phyloP scores from a whole-genome alignment of 2,888 invertebrate genomes.

The Amblyjoppa fuscipennis region DNA sequence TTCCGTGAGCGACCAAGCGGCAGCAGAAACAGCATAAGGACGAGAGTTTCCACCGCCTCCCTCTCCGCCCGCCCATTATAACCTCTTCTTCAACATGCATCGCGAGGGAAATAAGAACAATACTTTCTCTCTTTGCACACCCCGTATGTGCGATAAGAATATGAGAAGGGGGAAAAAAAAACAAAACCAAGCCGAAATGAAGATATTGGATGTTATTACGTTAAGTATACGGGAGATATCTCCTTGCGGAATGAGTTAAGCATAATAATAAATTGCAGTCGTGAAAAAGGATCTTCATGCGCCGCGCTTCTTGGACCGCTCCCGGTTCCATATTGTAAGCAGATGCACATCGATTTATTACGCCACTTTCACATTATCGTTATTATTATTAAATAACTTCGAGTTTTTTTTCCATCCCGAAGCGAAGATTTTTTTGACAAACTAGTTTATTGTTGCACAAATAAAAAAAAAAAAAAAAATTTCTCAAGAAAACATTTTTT shows the following conservation, averaged over 20 bases:
- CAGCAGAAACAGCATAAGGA: constrained; percentile 20
- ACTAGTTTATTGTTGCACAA: too few species aligned
- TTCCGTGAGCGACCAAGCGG: constrained; percentile 6
- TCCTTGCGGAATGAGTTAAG: constrained; percentile 28
- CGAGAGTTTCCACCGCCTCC: not conserved
- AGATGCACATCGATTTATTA: constrained; percentile 3
- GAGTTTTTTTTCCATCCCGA: not conserved
- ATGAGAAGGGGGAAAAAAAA: not conserved
- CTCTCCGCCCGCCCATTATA: not conserved
- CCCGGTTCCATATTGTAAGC: constrained; percentile 1
- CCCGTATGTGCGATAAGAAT: too few species aligned
- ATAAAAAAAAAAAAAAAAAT: not conserved
- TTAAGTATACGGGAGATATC: constrained; percentile 15
- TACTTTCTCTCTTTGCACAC: not conserved
- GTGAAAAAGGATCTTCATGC: constrained; percentile 14
- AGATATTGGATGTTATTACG: not conserved
- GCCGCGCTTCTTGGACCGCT: not conserved
- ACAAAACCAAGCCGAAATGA: not conserved
- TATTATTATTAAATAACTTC: not conserved
- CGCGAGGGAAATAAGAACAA: not conserved
- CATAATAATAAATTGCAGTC: constrained; percentile 34
- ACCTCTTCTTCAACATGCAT: not conserved
- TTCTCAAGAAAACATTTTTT: not conserved
- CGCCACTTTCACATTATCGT: constrained; percentile 9
- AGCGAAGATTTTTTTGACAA: not conserved